phyloP scores from a whole-genome alignment of 2,797 vertebrate species.

The Argentina silus region DNA sequence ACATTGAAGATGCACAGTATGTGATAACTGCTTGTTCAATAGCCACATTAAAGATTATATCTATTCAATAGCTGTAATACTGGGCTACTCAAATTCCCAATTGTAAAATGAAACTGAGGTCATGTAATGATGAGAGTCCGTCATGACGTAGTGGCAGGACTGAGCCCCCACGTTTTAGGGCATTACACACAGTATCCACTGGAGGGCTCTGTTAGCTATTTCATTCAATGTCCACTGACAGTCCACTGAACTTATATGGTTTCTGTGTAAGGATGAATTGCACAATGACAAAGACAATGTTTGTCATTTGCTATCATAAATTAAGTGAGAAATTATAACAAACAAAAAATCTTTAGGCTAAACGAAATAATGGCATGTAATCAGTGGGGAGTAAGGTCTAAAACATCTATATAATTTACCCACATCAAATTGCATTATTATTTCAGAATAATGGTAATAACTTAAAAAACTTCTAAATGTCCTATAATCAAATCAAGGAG shows the following conservation, averaged over 20 bases:
- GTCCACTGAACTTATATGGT: conserved; percentile 34
- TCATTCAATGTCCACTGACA: conserved; percentile 39
- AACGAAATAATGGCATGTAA: not conserved
- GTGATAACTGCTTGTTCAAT: no score
- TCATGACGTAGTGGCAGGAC: no score
- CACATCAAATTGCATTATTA: not conserved
- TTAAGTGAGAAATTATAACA: not conserved
- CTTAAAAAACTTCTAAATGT: not conserved
- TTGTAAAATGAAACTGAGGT: no score
- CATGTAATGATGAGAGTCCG: no score
- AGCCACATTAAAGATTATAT: no score
- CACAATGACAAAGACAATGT: conserved; percentile 17
- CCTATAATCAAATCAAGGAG: not conserved
- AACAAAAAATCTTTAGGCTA: not conserved
- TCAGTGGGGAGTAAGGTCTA: no score
- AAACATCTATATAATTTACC: no score
- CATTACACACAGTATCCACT: conserved; percentile 29
- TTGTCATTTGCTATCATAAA: not conserved
- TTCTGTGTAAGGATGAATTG: conserved; percentile 20
- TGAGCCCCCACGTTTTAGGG: not conserved
- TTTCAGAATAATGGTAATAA: not conserved
- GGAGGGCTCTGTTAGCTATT: conserved; percentile 41
- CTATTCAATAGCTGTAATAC: no score
- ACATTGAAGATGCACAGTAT: no score
- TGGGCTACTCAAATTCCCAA: no score